phyloP scores from a whole-genome alignment of 2,797 vertebrate species.

The Macropus fuliginosus region DNA sequence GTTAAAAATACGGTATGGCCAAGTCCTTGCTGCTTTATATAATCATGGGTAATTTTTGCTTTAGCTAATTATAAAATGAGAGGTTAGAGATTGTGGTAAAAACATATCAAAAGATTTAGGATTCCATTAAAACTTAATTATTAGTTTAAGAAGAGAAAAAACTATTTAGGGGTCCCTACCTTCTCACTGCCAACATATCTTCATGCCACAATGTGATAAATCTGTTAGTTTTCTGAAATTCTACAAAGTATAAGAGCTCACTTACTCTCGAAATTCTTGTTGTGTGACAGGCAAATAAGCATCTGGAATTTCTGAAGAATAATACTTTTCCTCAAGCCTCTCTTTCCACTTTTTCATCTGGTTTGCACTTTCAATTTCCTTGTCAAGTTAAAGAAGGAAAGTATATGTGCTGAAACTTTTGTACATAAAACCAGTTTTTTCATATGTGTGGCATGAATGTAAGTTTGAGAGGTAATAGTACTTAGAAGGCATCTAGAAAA shows the following conservation, averaged over 20 bases:
- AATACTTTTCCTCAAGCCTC: slow-evolving; percentile 32
- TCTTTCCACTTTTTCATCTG: slow-evolving; percentile 61
- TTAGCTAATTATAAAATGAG: slow-evolving; percentile 47
- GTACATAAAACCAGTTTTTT: neutral
- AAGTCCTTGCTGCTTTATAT: neutral
- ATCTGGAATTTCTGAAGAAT: slow-evolving; percentile 27
- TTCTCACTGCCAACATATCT: neutral
- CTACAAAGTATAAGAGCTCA: neutral
- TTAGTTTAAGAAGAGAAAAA: slow-evolving; percentile 45
- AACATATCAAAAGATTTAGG: neutral
- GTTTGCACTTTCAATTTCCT: slow-evolving; percentile 56
- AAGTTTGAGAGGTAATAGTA: neutral
- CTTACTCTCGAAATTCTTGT: slow-evolving; percentile 78
- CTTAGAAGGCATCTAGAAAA: neutral
- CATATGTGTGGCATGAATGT: slow-evolving; percentile 14
- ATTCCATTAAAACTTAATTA: slow-evolving; percentile 25
- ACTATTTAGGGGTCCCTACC: neutral
- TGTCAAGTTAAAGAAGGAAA: slow-evolving; percentile 58
- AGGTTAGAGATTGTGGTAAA: slow-evolving; percentile 1
- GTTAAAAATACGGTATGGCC: slow-evolving; percentile 24
- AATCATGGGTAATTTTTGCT: slow-evolving; percentile 34
- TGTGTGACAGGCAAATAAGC: slow-evolving; percentile 54
- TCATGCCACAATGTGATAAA: neutral
- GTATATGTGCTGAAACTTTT: slow-evolving; percentile 1
- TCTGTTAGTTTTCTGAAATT: neutral